phyloP scores from a whole-genome alignment of 30 jellyfish, hydroid and myxozoan species.

The Nemopilema nomurai region DNA sequence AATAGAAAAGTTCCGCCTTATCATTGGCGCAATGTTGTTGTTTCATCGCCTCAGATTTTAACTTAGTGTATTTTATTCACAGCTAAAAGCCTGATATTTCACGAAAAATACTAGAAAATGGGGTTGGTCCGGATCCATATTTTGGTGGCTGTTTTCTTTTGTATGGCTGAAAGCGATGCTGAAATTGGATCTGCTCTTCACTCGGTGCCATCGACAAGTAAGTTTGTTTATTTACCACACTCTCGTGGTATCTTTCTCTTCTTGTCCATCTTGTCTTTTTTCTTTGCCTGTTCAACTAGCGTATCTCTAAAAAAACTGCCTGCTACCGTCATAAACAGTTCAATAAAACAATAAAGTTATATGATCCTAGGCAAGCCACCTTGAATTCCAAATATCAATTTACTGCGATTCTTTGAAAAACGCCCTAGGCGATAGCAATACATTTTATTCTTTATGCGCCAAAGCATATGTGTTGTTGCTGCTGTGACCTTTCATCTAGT shows the following conservation, averaged over 20 bases:
- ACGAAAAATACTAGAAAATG: background rate
- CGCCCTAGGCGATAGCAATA: too few relatives aligned
- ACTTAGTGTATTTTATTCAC: background rate
- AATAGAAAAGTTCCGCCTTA: background rate
- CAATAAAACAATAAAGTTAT: too few relatives aligned
- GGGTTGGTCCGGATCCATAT: background rate
- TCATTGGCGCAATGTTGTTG: background rate
- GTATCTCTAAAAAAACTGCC: too few relatives aligned
- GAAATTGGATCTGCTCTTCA: conserved; percentile 11
- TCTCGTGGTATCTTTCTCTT: background rate
- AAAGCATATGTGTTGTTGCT: too few relatives aligned
- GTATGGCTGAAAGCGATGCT: background rate
- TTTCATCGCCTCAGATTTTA: too few relatives aligned
- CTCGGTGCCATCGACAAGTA: conserved; percentile 25
- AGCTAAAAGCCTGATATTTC: background rate
- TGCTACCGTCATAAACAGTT: too few relatives aligned
- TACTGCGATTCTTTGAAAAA: too few relatives aligned
- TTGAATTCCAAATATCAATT: too few relatives aligned
- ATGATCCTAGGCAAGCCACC: too few relatives aligned
- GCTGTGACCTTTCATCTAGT: too few relatives aligned
- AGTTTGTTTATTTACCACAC: background rate
- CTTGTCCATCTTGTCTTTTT: background rate
- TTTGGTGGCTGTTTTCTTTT: background rate
- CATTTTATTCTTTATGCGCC: too few relatives aligned
- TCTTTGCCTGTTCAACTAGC: background rate